Evolutionary conservation across 2,797 vertebrate species (phyloP).

Genomic region (Bufotes viridis): DNA sequence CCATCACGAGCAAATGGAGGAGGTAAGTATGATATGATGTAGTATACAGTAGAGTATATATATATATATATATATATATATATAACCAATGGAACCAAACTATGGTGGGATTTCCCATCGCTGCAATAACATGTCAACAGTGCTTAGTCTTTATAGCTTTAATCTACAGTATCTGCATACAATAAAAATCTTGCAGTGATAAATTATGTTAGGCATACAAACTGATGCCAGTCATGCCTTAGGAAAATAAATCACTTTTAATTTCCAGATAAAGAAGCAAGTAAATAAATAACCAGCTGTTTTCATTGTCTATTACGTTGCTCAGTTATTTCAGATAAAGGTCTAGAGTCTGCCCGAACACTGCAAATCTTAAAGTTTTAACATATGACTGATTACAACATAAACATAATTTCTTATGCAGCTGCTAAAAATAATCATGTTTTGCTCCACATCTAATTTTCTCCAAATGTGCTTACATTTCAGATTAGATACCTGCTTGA

Average conservation of each 20-base stretch:
- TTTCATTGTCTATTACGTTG: conserved; percentile 9
- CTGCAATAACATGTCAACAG: not conserved
- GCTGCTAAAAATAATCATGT: conserved; percentile 57
- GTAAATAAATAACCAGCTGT: conserved; percentile 1
- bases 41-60: too few species aligned
- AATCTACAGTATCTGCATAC: not conserved
- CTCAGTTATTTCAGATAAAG: conserved; percentile 30
- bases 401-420: conserved; percentile 49
- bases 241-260: not conserved
- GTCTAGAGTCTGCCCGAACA: conserved; percentile 17
- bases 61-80: too few species aligned
- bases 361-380: conserved; percentile 24
- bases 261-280: not conserved
- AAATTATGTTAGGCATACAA: not conserved
- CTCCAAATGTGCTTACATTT: conserved; percentile 57
- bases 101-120: too few species aligned
- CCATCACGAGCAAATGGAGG: too few species aligned
- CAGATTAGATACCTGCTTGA: conserved; percentile 56
- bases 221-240: not conserved
- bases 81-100: too few species aligned
- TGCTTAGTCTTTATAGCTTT: not conserved
- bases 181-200: not conserved
- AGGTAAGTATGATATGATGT: too few species aligned
- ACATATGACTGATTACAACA: conserved; percentile 48
- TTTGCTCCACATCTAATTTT: conserved; percentile 54